Conservation (phyloP, 2,888 invertebrate species). For the Folsomia manolachei region DNA sequence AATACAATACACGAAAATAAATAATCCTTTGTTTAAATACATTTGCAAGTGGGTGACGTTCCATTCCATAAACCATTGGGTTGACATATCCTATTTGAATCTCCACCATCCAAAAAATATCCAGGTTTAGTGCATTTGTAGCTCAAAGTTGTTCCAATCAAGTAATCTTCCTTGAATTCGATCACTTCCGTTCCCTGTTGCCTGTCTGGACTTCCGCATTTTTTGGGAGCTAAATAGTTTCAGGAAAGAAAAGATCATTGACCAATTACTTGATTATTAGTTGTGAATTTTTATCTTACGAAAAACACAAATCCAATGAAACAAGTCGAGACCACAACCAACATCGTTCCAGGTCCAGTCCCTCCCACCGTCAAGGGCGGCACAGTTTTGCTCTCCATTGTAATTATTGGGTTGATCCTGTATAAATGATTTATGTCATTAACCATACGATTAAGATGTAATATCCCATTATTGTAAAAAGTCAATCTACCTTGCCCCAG, state of each 20-base stretch:
- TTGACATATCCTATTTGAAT: slow-evolving; percentile 40
- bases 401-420: slow-evolving; percentile 95
- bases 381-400: slow-evolving; percentile 92
- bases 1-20: not conserved
- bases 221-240: slow-evolving; percentile 69
- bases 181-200: slow-evolving; percentile 52
- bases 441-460: no score
- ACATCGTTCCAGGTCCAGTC: slow-evolving; percentile 94
- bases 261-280: no score
- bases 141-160: slow-evolving; percentile 37
- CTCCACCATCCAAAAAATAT: slow-evolving; percentile 36
- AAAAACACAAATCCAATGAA: slow-evolving; percentile 78
- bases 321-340: slow-evolving; percentile 86
- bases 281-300: slow-evolving; percentile 34
- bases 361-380: slow-evolving; percentile 84
- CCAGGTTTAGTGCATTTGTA: slow-evolving; percentile 39
- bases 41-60: slow-evolving; percentile 77
- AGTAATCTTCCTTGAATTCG: slow-evolving; percentile 37
- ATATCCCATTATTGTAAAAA: no score
- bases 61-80: slow-evolving; percentile 78
- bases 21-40: slow-evolving; percentile 58
- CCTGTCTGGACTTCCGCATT: slow-evolving; percentile 85
- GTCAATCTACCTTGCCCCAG: slow-evolving; percentile 91
- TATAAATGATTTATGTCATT: no score
- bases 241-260: no score